Base-by-base conservation (phyloP, 2,797 vertebrate species). In the Coluber constrictor region DNA sequence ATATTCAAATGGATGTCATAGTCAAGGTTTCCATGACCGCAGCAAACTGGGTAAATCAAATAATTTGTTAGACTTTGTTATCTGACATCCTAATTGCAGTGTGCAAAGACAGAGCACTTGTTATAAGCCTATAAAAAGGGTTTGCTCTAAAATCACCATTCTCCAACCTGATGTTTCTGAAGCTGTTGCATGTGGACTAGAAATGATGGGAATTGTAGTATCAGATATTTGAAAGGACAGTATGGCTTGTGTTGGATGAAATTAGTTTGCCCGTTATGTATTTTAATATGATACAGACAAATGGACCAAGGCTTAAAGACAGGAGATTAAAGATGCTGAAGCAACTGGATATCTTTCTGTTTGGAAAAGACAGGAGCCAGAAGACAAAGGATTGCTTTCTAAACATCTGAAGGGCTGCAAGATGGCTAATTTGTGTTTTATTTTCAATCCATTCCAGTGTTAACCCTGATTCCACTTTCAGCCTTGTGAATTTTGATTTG, bases 41-140 rank as follows among this genome's bases (percentile, higher is more conserved):
- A 74, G 91, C 27, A 29, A 74, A 57, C 63, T 74, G 32, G 9
- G 54, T 47, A 92, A n/a, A 59, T 74, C 63, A 27, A 56, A 90
- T 90, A 79, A 88, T 88, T 66, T 88, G 32, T 57, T 43, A 74
- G 54, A 79, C 51, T 55, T 74, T 27, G 4, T 89, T 47, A 83
- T 51, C 29, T 79, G 37, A 27, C 91, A 92, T 60, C 37, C 63
- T 92, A 92, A 92, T 16, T 89, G 91, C 87, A 60, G 55, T 32
- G 47, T 59, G 27, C 91, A 89, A 56, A 89, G 63, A 79, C 86
- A 59, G 61, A 89, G 37, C 37, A 79, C 18, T 66, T 60, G 25
- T 47, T 43, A n/a, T 32, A 88, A 27, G 18, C 27, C 56, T 9
- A 32, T 29, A 56, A 59, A 27, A 59, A 59, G 29, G 43, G 16